phyloP scores from a whole-genome alignment of 2,797 vertebrate species.

The Danio choprae region DNA sequence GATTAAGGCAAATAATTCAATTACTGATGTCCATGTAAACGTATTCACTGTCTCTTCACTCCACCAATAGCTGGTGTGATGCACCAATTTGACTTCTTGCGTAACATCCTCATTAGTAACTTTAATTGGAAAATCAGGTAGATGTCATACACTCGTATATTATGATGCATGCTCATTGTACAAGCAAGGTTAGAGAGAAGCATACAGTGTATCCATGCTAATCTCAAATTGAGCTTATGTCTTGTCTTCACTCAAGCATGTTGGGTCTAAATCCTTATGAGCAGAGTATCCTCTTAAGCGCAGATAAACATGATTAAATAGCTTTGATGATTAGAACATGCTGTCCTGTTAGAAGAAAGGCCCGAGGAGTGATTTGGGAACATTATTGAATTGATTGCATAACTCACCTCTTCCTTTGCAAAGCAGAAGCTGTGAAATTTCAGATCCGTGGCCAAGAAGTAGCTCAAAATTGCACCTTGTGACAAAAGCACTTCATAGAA shows the following conservation, averaged over 20 bases:
- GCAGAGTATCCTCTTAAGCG: not conserved
- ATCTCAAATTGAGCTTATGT: conserved; percentile 31
- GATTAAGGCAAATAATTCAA: too few relatives aligned
- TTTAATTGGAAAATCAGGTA: not conserved
- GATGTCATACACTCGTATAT: not conserved
- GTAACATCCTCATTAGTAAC: not conserved
- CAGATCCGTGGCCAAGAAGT: conserved; percentile 19
- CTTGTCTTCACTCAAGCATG: conserved; percentile 27
- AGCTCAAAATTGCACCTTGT: not conserved
- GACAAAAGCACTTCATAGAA: not conserved
- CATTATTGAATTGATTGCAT: conserved; percentile 32
- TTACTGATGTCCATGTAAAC: too few relatives aligned
- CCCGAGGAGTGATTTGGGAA: conserved; percentile 17
- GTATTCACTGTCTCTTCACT: too few relatives aligned
- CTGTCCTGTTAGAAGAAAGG: conserved; percentile 23
- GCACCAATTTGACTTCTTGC: too few relatives aligned
- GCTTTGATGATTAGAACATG: conserved; percentile 35
- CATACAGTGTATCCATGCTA: conserved; percentile 10
- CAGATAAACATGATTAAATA: conserved; percentile 30
- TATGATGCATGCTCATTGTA: not conserved
- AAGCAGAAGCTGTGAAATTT: not conserved
- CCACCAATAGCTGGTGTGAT: too few relatives aligned
- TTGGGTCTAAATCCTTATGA: conserved; percentile 9
- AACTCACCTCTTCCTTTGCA: conserved; percentile 3
- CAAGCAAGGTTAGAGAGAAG: not conserved